phyloP scores from a whole-genome alignment of 2,888 invertebrate genomes.

The Xanthia togata region DNA sequence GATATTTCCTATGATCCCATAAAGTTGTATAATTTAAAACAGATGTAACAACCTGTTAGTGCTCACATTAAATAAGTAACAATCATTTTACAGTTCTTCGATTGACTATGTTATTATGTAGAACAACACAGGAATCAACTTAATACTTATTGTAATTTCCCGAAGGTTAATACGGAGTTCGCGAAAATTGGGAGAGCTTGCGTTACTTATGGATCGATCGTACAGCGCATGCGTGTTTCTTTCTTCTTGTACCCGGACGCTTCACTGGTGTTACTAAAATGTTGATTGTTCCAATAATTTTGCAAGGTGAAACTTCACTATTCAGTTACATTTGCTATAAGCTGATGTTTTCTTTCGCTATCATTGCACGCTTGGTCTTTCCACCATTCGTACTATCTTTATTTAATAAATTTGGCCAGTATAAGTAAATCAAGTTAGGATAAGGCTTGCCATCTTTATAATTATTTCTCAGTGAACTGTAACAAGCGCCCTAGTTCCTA shows the following conservation, averaged over 20 bases:
- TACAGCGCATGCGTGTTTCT: conserved; percentile 79
- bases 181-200: conserved; percentile 75
- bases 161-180: conserved; percentile 48
- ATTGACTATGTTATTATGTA: neutral
- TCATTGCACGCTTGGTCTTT: neutral
- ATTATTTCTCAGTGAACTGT: neutral
- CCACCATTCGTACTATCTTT: neutral
- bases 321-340: conserved; percentile 7
- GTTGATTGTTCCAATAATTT: conserved; percentile 7
- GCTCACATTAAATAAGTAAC: neutral
- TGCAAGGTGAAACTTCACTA: neutral
- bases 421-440: neutral
- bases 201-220: conserved; percentile 81
- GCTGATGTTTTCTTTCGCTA: neutral
- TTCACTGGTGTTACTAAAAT: conserved; percentile 9
- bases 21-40: neutral
- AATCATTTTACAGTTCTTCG: neutral
- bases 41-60: neutral
- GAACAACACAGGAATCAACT: neutral
- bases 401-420: neutral
- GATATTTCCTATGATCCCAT: neutral
- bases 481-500: neutral
- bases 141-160: conserved; percentile 35
- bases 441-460: neutral
- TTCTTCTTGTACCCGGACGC: conserved; percentile 55